Base-by-base conservation (phyloP, 1,140 invertebrate species). In the Argopecten irradians region DNA sequence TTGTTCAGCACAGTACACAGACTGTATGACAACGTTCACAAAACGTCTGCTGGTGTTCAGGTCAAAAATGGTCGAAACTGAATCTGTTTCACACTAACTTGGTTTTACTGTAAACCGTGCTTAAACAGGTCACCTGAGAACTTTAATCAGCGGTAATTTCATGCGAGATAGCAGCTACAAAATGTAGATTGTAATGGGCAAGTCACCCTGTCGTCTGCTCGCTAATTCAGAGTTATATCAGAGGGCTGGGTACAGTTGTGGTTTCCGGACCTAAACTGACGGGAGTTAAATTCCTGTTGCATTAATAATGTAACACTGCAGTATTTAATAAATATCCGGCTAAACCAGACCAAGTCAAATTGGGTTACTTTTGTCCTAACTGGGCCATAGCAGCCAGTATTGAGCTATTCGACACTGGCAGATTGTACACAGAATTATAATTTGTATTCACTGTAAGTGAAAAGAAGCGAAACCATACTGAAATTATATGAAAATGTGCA, bases 251-350 rank as follows among this genome's bases (percentile, higher is more conserved):
- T 71, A n/a, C n/a, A 71, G 55, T 71, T 71, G 55, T 71, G 55
- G 55, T 71, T 71, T 71, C 55, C 55, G 55, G 55, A 71, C 55
- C 28, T 71, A 71, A 71, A 71, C n/a, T 71, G 55, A 71, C 55
- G 55, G 55, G 55, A 28, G 55, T 71, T 71, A n/a, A 71, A 71
- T 71, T 71, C 55, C 55, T 28, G 55, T 71, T 71, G 55, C 55
- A 71, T 71, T 71, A 71, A 71, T 71, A 71, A 71, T 71, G 55
- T 71, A 71, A 28, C 55, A 71, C 55, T 71, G 55, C 28, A 28
- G 55, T 71, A 71, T 71, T 71, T 28, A 71, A 71, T 71, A 71
- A 71, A 71, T 71, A 71, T 28, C 55, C 8, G 8, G 16, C 22
- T 71, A 71, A 7, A 71, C 22, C 55, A 71, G 55, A 3, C 55